phyloP scores from a whole-genome alignment of 2,113 vertebrate genomes.

The Parotia lawesii region DNA sequence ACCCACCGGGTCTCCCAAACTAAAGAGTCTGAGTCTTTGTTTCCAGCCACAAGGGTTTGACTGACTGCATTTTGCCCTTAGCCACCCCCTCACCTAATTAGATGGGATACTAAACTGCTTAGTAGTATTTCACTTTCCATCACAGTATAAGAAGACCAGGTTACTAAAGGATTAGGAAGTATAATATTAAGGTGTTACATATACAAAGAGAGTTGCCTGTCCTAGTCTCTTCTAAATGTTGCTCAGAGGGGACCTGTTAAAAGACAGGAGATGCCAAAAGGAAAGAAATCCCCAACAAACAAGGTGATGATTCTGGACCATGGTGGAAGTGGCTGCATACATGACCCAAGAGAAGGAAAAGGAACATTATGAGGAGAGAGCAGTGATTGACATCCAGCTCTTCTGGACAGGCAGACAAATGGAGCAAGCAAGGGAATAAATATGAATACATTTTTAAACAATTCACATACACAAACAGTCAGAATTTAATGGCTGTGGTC shows the following conservation, averaged over 20 bases:
- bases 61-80: not conserved
- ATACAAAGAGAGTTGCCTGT: not conserved
- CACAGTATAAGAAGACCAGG: not conserved
- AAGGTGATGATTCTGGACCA: not conserved
- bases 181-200: not conserved
- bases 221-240: not conserved
- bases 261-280: not conserved
- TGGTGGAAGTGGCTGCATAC: not conserved
- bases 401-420: not conserved
- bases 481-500: not conserved
- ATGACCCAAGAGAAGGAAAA: not conserved
- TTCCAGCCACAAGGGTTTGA: not conserved
- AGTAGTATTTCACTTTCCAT: constrained; percentile 52
- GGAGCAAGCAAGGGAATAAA: not conserved
- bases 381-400: not conserved
- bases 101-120: constrained; percentile 48
- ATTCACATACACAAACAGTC: not conserved
- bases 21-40: not conserved
- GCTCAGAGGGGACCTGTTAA: not conserved
- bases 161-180: constrained; percentile 36
- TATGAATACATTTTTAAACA: not conserved
- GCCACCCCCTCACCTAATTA: constrained; percentile 1
- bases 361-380: not conserved
- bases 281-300: not conserved
- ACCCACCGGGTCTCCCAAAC: not conserved